Percentiles rank a stretch among this genome's conserved stretches.
These are phyloP conservation scores for Aythya fuligula DNA, from an alignment of 2,797 vertebrate genomes.

Conservation along the genomic window DNA sequence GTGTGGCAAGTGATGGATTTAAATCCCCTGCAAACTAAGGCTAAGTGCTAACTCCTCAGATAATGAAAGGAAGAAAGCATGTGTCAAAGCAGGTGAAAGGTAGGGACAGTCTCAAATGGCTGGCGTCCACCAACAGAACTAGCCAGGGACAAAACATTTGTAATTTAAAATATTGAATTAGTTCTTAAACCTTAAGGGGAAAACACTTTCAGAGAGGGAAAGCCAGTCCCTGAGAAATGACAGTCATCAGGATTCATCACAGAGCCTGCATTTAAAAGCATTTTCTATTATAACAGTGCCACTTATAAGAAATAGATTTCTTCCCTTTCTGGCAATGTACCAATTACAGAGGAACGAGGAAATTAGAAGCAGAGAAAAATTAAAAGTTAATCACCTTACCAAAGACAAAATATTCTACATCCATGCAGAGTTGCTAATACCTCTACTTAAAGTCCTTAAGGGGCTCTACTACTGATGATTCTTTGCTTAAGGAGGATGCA, in stretches of 20 bases:
- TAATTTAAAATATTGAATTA: neutral
- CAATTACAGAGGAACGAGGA: neutral
- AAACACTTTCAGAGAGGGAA: neutral
- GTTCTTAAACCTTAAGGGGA: neutral
- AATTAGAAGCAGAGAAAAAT: neutral
- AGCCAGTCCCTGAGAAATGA: neutral
- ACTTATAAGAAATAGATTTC: neutral
- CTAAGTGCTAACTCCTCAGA: neutral
- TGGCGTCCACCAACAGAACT: neutral
- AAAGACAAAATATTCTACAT: neutral
- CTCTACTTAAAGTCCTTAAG: fast-evolving
- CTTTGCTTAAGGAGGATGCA: neutral
- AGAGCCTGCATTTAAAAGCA: neutral
- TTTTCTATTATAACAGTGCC: neutral
- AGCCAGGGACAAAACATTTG: neutral
- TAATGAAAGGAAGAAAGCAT: neutral
- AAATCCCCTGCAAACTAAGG: neutral
- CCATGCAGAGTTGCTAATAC: neutral
- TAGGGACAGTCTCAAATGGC: neutral
- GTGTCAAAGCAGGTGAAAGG: too few species aligned
- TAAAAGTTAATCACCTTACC: neutral
- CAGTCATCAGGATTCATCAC: neutral
- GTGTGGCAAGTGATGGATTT: fast-evolving
- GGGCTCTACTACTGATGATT: neutral
- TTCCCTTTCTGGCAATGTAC: neutral